phyloP scores from a whole-genome alignment of 37 sponge, comb jelly and placozoan species.

The Beroe ovata region DNA sequence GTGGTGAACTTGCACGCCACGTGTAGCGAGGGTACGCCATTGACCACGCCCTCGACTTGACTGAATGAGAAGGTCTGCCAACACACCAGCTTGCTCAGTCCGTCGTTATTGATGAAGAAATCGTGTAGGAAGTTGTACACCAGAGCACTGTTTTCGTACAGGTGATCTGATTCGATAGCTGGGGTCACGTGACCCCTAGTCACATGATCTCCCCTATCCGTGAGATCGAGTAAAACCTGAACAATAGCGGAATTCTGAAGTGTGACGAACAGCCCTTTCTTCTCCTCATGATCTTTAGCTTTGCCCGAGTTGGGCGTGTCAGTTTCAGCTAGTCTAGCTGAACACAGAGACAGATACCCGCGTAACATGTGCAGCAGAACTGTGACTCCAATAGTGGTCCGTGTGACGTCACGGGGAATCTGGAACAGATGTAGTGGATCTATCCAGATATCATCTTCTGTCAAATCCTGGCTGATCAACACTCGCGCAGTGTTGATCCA shows the following conservation, averaged over 20 bases:
- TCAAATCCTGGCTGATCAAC: neutral
- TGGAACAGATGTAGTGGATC: conserved; percentile 30
- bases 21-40: conserved; percentile 60
- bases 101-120: conserved; percentile 64
- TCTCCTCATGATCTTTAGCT: conserved; percentile 11
- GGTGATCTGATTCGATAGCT: conserved; percentile 23
- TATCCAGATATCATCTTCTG: conserved; percentile 39
- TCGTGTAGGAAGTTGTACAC: conserved; percentile 60
- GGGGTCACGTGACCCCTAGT: neutral
- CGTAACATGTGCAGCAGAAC: conserved; percentile 24
- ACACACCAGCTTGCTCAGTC: conserved; percentile 59
- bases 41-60: conserved; percentile 38
- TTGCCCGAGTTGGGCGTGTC: neutral
- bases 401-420: neutral
- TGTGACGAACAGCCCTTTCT: conserved; percentile 8
- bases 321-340: neutral
- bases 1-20: conserved; percentile 17
- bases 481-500: conserved; percentile 35
- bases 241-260: conserved; percentile 50
- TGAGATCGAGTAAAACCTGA: conserved; percentile 49
- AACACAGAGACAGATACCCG: conserved; percentile 49
- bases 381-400: neutral
- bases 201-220: neutral
- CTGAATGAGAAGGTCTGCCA: conserved; percentile 44
- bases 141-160: conserved; percentile 56